phyloP scores from a whole-genome alignment of 2,888 invertebrate species.

The Agrotis clavis region DNA sequence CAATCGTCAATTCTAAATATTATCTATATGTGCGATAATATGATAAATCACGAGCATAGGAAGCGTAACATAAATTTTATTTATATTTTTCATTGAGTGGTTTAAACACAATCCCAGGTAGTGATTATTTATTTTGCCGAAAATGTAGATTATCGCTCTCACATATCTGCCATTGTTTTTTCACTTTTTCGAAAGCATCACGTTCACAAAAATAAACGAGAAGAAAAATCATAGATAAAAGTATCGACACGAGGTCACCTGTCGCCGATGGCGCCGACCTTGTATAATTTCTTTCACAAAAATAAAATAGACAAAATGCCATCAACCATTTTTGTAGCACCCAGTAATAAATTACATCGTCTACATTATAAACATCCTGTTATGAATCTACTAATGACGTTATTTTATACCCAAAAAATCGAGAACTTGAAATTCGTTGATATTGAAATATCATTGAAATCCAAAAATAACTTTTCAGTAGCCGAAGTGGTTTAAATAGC shows the following conservation, averaged over 20 bases:
- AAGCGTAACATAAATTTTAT: too few species aligned
- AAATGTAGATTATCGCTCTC: too few species aligned
- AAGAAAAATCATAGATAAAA: conserved; percentile 35
- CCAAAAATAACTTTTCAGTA: conserved; percentile 9
- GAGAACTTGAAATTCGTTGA: conserved; percentile 5
- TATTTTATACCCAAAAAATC: conserved; percentile 9
- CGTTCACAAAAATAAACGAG: conserved; percentile 16
- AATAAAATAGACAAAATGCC: conserved; percentile 66
- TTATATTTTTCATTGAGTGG: too few species aligned
- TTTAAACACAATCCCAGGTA: too few species aligned
- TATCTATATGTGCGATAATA: too few species aligned
- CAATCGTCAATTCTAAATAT: too few species aligned
- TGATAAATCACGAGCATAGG: too few species aligned
- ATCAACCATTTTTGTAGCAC: conserved; percentile 62
- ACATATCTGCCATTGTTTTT: too few species aligned
- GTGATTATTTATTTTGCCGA: too few species aligned
- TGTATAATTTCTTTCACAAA: conserved; percentile 65
- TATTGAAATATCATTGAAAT: conserved; percentile 45
- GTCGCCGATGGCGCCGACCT: conserved; percentile 70
- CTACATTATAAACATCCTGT: conserved; percentile 73
- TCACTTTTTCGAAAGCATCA: background rate
- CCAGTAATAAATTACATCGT: conserved; percentile 56
- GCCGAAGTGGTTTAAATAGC: conserved; percentile 19
- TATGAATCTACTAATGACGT: conserved; percentile 35
- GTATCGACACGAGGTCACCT: conserved; percentile 63